phyloP scores from a whole-genome alignment of 2,888 invertebrate genomes.

The Xestoiulus laeticollis region DNA sequence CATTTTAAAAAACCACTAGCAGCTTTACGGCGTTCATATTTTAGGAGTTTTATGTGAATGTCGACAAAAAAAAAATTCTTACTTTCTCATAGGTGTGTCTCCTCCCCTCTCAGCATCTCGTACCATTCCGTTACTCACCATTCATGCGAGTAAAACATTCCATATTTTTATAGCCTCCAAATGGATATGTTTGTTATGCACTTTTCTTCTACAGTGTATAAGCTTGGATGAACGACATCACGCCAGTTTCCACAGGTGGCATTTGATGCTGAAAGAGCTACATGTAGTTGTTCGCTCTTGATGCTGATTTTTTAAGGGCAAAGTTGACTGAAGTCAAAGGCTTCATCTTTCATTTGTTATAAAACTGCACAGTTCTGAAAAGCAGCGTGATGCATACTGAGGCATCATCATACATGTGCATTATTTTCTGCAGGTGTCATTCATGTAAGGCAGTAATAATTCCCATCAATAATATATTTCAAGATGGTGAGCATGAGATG shows the following conservation, averaged over 20 bases:
- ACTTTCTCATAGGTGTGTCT: neutral
- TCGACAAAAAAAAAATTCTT: neutral
- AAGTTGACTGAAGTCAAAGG: neutral
- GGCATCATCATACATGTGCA: neutral
- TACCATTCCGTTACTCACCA: conserved; percentile 30
- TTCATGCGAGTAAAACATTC: neutral
- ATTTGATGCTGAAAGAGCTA: neutral
- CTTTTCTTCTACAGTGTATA: neutral
- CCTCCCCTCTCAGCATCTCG: neutral
- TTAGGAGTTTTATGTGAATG: neutral
- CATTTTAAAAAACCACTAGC: neutral
- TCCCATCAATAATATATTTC: too few relatives aligned
- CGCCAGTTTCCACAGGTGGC: neutral
- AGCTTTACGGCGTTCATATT: conserved; percentile 11
- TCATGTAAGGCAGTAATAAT: too few relatives aligned
- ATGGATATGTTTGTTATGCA: neutral
- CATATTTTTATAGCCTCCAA: neutral
- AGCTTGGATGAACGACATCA: neutral
- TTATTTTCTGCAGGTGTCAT: neutral
- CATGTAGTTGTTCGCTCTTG: neutral
- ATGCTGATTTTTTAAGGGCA: neutral
- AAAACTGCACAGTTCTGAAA: neutral
- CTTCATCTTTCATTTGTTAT: neutral
- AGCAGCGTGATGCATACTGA: neutral
- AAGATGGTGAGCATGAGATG: too few relatives aligned